phyloP scores from a whole-genome alignment of 2,888 invertebrate genomes.

The Eupeodes latifasciatus region DNA sequence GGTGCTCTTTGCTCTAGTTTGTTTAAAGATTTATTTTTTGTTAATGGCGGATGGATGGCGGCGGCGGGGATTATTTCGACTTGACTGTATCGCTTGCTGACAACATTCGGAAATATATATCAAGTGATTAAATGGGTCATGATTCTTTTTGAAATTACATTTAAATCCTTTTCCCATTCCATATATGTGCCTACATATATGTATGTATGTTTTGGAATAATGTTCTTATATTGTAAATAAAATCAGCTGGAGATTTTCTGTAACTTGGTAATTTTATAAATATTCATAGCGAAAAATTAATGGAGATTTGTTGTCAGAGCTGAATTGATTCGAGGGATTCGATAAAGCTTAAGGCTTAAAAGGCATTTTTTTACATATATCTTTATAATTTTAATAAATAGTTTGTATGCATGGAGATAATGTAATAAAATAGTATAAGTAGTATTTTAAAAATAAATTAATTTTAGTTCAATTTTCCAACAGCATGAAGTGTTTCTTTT shows the following conservation, averaged over 20 bases:
- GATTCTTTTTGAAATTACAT: slow-evolving; percentile 13
- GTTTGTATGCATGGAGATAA: too few relatives aligned
- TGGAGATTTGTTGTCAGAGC: neutral
- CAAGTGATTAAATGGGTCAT: neutral
- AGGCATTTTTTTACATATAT: too few relatives aligned
- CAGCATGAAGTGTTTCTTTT: too few relatives aligned
- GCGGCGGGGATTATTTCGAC: neutral
- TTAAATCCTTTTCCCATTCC: neutral
- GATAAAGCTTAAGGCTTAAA: too few relatives aligned
- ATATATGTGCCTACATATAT: neutral
- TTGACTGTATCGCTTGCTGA: neutral
- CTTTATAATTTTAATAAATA: too few relatives aligned
- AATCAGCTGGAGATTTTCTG: neutral
- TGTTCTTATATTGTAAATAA: neutral
- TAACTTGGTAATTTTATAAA: neutral
- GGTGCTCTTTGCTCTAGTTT: slow-evolving; percentile 7
- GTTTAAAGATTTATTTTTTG: neutral
- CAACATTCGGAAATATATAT: neutral
- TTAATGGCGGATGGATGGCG: neutral
- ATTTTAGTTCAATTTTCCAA: too few relatives aligned
- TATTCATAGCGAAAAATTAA: neutral
- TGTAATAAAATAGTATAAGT: too few relatives aligned
- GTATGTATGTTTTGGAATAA: neutral
- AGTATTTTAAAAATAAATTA: too few relatives aligned
- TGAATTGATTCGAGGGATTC: neutral